Evolutionary conservation across 2,797 vertebrate genomes (phyloP).

Genomic region (Diplodus puntazzo): DNA sequence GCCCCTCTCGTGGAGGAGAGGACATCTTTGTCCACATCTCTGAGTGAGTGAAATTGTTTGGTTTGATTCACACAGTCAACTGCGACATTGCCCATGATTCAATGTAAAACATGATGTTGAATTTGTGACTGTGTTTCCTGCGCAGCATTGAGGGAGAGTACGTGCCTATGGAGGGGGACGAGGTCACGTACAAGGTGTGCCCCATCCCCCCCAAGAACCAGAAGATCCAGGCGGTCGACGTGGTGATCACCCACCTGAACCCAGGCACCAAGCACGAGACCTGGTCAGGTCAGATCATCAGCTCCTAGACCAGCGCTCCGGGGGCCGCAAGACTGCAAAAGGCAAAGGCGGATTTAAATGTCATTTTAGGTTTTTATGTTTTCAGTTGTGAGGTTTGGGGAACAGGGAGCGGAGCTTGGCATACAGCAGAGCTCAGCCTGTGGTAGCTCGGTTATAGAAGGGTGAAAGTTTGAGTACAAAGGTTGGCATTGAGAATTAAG

Average conservation of each 20-base stretch:
- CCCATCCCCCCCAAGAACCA: conserved; percentile 97
- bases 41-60: conserved; percentile 88
- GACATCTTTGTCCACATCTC: conserved; percentile 99
- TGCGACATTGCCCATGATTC: too few relatives aligned
- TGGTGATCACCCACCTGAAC: conserved; percentile 94
- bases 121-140: conserved; percentile 17
- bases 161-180: conserved; percentile 96
- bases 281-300: conserved; percentile 97
- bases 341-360: conserved; percentile 19
- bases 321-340: conserved; percentile 2
- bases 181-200: conserved; percentile 98
- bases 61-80: neutral
- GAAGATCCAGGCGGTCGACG: conserved; percentile 98
- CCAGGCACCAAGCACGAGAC: conserved; percentile 97
- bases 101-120: neutral
- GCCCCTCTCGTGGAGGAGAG: conserved; percentile 91
- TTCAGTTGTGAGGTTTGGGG: conserved; percentile 14
- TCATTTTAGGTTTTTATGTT: conserved; percentile 50
- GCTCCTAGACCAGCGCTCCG: conserved; percentile 86
- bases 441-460: neutral
- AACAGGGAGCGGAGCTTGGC: neutral
- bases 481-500: conserved; percentile 4
- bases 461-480: conserved; percentile 1
- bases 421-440: neutral
- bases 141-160: conserved; percentile 97